Percentiles rank a stretch among this genome's conserved stretches.
Evolutionary conservation across 2,888 invertebrate species (phyloP).

Genomic region (Pollenia angustigena): DNA sequence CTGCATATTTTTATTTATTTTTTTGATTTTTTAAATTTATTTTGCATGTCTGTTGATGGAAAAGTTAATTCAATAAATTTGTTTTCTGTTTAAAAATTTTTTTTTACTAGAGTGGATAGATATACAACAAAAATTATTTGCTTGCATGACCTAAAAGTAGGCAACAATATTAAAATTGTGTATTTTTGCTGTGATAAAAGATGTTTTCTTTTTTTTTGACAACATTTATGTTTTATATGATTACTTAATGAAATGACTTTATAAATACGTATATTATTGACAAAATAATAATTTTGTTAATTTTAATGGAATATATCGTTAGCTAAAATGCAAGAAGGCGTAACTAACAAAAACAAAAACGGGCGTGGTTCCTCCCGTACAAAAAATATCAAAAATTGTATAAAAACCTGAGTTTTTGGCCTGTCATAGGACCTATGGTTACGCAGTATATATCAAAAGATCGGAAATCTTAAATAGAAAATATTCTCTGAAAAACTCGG

Average conservation of each 20-base stretch:
- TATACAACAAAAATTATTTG: background rate
- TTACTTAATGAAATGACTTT: background rate
- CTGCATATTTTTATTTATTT: background rate
- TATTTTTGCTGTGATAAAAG: background rate
- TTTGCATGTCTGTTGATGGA: slow-evolving; percentile 30
- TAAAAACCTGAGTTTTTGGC: no score
- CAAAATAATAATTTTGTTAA: no score
- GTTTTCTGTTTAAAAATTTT: background rate
- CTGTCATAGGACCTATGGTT: no score
- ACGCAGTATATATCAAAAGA: no score
- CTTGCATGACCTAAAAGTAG: slow-evolving; percentile 8
- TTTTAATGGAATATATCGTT: no score
- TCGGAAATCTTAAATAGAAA: no score
- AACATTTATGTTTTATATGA: background rate
- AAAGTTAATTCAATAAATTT: slow-evolving; percentile 37
- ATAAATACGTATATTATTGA: no score
- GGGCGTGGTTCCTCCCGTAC: no score
- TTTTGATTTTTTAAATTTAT: slow-evolving; percentile 15
- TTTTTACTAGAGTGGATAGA: background rate
- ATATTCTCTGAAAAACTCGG: no score
- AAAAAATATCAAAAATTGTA: no score
- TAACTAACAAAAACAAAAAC: no score
- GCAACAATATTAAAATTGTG: background rate
- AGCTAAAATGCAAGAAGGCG: no score
- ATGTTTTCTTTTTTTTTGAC: background rate